Evolutionary conservation across 1,140 invertebrate species (phyloP).

Genomic region (Cheumatopsyche charites): DNA sequence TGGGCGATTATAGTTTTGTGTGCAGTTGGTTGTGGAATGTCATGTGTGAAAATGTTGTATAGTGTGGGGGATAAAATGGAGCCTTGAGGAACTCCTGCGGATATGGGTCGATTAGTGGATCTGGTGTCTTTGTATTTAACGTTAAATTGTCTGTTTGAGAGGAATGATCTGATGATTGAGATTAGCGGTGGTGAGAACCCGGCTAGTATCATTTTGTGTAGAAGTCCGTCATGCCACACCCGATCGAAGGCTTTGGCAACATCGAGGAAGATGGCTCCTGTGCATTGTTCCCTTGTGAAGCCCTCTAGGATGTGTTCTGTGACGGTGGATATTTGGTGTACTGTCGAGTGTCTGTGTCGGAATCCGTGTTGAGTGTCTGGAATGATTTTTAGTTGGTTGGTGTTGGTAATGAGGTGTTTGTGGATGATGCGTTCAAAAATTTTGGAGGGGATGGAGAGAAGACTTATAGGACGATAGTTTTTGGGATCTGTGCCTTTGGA

Average conservation of each 20-base stretch:
- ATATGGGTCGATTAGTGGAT: constrained; percentile 31
- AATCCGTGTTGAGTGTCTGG: constrained; percentile 48
- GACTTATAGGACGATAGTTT: constrained; percentile 46
- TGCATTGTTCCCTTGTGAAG: constrained; percentile 45
- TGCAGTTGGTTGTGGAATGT: constrained; percentile 42
- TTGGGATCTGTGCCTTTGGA: not conserved
- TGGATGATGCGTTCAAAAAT: constrained; percentile 46
- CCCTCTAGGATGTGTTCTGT: constrained; percentile 40
- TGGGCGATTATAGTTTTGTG: constrained; percentile 23
- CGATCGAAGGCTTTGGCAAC: constrained; percentile 53
- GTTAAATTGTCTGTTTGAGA: not conserved
- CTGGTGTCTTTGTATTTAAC: not conserved
- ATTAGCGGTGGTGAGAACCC: constrained; percentile 43
- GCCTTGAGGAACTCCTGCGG: constrained; percentile 49
- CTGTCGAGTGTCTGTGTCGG: constrained; percentile 39
- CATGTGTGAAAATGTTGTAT: constrained; percentile 44
- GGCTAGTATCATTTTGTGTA: constrained; percentile 43
- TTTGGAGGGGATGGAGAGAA: constrained; percentile 47
- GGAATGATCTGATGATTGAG: constrained; percentile 26
- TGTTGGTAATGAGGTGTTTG: constrained; percentile 27
- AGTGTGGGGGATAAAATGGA: constrained; percentile 45
- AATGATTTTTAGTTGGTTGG: constrained; percentile 14
- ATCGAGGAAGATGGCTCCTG: constrained; percentile 48
- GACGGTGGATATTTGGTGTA: constrained; percentile 45
- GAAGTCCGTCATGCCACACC: constrained; percentile 49